Evolutionary conservation across 2,113 vertebrate species (phyloP).

Genomic region (Eulacestoma nigropectus): DNA sequence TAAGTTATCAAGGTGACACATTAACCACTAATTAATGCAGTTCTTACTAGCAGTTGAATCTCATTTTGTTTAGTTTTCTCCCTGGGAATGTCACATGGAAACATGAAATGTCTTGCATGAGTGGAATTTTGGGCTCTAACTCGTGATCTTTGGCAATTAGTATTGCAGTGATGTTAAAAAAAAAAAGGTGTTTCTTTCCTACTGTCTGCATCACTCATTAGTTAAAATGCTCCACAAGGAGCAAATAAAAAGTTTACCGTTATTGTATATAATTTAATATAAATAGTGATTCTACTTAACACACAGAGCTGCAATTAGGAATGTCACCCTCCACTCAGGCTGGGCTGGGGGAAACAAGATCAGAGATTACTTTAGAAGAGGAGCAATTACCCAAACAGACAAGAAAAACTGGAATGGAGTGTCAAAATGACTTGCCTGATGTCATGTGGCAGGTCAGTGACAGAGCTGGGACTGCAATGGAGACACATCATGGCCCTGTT

Average conservation of each 20-base stretch:
- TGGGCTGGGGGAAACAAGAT: neutral
- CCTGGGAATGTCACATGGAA: neutral
- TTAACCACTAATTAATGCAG: neutral
- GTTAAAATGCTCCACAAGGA: neutral
- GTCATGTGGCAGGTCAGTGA: neutral
- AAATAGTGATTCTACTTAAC: neutral
- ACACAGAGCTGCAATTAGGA: neutral
- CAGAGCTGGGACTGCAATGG: neutral
- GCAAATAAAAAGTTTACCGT: neutral
- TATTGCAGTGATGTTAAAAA: neutral
- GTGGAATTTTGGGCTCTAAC: neutral
- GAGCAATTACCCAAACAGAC: neutral
- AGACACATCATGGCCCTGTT: neutral
- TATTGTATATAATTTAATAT: neutral
- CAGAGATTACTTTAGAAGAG: neutral
- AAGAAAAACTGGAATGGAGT: neutral
- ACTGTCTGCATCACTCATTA: neutral
- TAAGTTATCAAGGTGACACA: neutral
- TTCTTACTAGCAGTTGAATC: neutral
- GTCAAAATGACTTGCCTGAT: neutral
- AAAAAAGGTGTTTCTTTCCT: neutral
- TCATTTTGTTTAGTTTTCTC: conserved; percentile 2
- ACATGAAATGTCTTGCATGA: neutral
- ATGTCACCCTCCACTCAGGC: neutral
- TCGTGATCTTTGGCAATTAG: neutral